Base-by-base conservation (phyloP, 1,140 invertebrate genomes). In the Harpegnathos saltator region DNA sequence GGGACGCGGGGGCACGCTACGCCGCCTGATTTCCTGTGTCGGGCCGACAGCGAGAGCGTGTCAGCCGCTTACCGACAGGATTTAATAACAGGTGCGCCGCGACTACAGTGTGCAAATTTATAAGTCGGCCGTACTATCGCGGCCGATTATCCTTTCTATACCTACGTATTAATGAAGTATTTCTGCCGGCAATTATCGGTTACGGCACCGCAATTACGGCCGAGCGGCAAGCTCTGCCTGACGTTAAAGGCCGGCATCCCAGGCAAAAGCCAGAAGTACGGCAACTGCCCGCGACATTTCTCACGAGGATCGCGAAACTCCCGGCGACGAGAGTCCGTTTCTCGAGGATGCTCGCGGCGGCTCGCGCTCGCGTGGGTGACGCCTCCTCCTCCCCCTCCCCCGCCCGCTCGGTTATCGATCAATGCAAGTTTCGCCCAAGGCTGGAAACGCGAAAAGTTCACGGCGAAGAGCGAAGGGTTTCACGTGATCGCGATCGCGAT, bases 181-280 rank as follows among this genome's bases (percentile, higher is more conserved):
- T 80, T 80, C 75, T 80, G 75, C 78, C 78, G 78, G 69, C 78
- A 82, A 82, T 82, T 74, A 74, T 82, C 78, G 78, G 78, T 74
- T 62, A 74, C 78, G 68, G 69, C 69, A 72, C 78, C 58, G 71
- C 78, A 74, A 74, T 82, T 82, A 82, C 44, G 26, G 78, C 78
- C 15, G 78, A 22, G 59, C 78, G 66, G 78, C 71, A 82, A 82
- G 59, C 74, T 74, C 66, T 74, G 78, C 56, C 22, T 62, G 69
- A 74, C 71, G 71, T 82, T 82, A 74, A 82, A 82, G 78, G 66
- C 58, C 78, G 78, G 44, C 62, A 44, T 74, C 33, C 19, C 15
- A 15, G n/a, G 26, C 52, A 74, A 56, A 74, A 59, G 19, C 58
- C 68, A 48, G 78, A 48, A 82, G 56, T 82, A 82, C 59, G 48